Base-by-base conservation (phyloP, 2,888 invertebrate genomes). In the Zygogramma bicolorata region DNA sequence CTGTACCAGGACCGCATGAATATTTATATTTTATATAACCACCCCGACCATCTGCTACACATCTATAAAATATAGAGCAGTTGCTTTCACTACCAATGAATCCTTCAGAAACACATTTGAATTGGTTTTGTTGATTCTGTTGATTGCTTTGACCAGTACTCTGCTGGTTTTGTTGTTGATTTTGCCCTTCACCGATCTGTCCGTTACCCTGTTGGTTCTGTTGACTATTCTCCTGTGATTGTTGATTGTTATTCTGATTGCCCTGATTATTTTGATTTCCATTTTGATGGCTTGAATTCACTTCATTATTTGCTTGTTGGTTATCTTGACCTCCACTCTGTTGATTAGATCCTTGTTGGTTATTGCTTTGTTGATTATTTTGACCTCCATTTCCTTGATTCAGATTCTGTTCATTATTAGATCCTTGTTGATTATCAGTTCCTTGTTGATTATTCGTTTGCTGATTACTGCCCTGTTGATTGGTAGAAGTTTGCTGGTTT, bases 61-160 rank as follows among this genome's bases (percentile, higher is more conserved):
- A 95, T 77, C 94, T 90, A 83, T 93, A 93, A 87, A 94, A 95
- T 83, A 92, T 93, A 72, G 89, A 91, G 81, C 95, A 95, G 81
- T 94, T 90, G 42, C 87, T 87, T 49, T 89, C 88, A 85, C 94
- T 91, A 13, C 91, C 90, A 81, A 92, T 90, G 85, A 93, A 95
- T 61, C 95, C 95, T 84, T 93, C 92, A 75, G 87, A 53, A 2
- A 6, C 1, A 53, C 53, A 53, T 13, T n/a, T 53, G 27, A 13
- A 22, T 68, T 46, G 46, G 42, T 34, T 60, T 6, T 68, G 68
- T 4, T 40, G 58, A 27, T 53, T 49, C 31, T 66, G 61, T 60
- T 68, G 59, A 25, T 61, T 66, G n/a, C 59, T 57, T 13, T 57
- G 29, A 3, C 31, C 25, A 27, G 4, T 40, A 34, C 38, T 49